phyloP scores from a whole-genome alignment of 2,888 invertebrate genomes.

The Strigamia transsilvanica region DNA sequence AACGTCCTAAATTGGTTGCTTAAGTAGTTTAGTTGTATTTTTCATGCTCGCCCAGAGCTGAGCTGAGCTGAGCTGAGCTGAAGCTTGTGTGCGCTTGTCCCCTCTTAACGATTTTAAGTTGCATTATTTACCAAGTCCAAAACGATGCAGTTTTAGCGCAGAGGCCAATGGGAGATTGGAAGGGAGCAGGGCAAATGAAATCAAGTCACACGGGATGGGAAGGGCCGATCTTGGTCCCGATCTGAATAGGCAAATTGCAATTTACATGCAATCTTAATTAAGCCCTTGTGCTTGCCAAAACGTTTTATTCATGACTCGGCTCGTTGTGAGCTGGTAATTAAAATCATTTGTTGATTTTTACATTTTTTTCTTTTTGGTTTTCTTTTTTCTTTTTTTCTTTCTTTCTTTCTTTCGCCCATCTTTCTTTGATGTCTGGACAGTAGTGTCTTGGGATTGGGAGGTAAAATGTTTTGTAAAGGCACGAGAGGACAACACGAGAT shows the following conservation, averaged over 20 bases:
- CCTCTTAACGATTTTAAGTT: neutral
- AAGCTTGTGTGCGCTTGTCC: neutral
- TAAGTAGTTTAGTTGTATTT: neutral
- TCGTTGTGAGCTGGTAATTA: constrained; percentile 52
- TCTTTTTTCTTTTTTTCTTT: neutral
- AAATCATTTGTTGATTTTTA: constrained; percentile 51
- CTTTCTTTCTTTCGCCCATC: neutral
- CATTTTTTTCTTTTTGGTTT: neutral
- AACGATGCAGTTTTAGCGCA: constrained; percentile 7
- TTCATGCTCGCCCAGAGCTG: neutral
- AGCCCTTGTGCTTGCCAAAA: constrained; percentile 53
- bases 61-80: neutral
- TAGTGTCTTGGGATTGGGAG: constrained; percentile 34
- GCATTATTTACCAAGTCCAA: constrained; percentile 2
- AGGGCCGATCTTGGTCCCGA: constrained; percentile 45
- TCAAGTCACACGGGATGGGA: constrained; percentile 26
- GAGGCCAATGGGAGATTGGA: neutral
- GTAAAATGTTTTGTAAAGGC: constrained; percentile 38
- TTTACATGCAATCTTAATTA: constrained; percentile 54
- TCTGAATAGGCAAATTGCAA: constrained; percentile 53
- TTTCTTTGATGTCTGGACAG: constrained; percentile 13
- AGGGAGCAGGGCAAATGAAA: constrained; percentile 9
- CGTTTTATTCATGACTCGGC: constrained; percentile 53
- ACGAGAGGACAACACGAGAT: constrained; percentile 25
- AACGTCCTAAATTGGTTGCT: neutral